phyloP scores from a whole-genome alignment of 2,888 invertebrate species.

The Melinaea marsaeus region DNA sequence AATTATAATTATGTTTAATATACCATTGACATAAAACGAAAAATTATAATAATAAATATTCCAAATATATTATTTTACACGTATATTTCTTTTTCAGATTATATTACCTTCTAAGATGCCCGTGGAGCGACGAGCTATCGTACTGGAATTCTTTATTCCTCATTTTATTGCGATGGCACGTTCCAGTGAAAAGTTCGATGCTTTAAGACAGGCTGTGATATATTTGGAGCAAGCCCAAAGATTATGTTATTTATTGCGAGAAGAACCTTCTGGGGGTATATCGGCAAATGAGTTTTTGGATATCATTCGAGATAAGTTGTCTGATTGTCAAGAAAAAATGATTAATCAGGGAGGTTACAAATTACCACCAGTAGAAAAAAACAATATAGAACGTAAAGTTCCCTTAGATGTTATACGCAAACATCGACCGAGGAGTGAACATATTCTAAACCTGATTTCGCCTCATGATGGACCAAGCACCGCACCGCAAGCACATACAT shows the following conservation, averaged over 20 bases:
- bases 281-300: constrained; percentile 76
- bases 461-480: constrained; percentile 51
- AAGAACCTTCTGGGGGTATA: constrained; percentile 74
- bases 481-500: constrained; percentile 49
- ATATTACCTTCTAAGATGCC: constrained; percentile 73
- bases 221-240: constrained; percentile 85
- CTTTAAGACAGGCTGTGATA: constrained; percentile 79
- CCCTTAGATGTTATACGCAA: constrained; percentile 44
- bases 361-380: constrained; percentile 59
- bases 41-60: no score
- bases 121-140: constrained; percentile 76
- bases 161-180: constrained; percentile 85
- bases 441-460: constrained; percentile 56
- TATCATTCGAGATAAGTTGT: constrained; percentile 74
- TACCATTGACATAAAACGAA: no score
- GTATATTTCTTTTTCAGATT: constrained; percentile 53
- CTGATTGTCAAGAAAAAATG: constrained; percentile 65
- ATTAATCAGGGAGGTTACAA: constrained; percentile 62
- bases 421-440: constrained; percentile 55
- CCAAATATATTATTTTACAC: neutral
- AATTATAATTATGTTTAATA: no score
- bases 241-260: constrained; percentile 79
- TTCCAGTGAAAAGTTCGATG: constrained; percentile 79
- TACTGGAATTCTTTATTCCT: constrained; percentile 83
- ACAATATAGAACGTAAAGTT: constrained; percentile 42